Evolutionary conservation across 2,888 invertebrate species (phyloP).

Genomic region (Chelonus formosanus): DNA sequence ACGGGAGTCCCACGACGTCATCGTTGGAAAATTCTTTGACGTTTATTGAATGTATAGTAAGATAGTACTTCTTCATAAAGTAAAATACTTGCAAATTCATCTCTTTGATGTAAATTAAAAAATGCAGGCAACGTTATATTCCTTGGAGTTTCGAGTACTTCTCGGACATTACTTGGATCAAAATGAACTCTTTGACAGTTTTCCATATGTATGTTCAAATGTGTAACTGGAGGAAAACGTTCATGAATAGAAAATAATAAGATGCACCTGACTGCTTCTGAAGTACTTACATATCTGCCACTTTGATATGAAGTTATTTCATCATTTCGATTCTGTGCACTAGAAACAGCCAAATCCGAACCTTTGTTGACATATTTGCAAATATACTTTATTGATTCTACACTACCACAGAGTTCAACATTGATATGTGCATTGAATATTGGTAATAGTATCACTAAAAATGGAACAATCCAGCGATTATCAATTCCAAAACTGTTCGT

Average conservation of each 20-base stretch:
- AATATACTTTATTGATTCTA: constrained; percentile 62
- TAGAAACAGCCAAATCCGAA: constrained; percentile 41
- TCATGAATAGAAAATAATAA: constrained; percentile 47
- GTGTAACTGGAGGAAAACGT: constrained; percentile 47
- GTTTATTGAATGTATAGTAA: constrained; percentile 42
- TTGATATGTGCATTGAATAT: constrained; percentile 54
- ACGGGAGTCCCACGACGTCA: neutral
- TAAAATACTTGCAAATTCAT: neutral
- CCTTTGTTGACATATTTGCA: constrained; percentile 63
- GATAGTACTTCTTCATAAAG: neutral
- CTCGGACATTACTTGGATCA: neutral
- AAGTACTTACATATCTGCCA: constrained; percentile 47
- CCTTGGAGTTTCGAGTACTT: neutral
- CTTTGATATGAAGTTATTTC: constrained; percentile 47
- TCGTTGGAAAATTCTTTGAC: constrained; percentile 39
- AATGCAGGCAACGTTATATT: constrained; percentile 14
- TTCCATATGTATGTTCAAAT: constrained; percentile 48
- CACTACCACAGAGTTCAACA: constrained; percentile 62
- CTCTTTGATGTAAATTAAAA: constrained; percentile 28
- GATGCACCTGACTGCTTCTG: constrained; percentile 49
- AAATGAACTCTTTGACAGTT: constrained; percentile 47
- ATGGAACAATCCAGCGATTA: constrained; percentile 42
- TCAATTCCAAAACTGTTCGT: constrained; percentile 21
- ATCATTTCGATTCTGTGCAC: constrained; percentile 35
- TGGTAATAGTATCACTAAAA: constrained; percentile 38